Base-by-base conservation (phyloP, 2,113 vertebrate species). In the Perognathus longimembris region DNA sequence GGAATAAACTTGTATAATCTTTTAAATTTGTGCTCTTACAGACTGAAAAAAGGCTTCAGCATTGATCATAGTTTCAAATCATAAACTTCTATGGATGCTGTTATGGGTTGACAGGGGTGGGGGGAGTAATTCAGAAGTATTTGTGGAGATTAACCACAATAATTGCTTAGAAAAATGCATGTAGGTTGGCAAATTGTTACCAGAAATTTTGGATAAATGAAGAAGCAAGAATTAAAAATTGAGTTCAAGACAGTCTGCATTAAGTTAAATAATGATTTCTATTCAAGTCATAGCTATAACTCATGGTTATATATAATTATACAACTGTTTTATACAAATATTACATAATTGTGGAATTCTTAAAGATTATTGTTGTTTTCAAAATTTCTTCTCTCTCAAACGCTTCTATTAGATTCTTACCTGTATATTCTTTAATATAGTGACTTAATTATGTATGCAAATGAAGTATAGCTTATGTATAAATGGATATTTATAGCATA, bases 191-290 rank as follows among this genome's bases (percentile, higher is more conserved):
- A 85, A 10, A 61, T 79, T 38, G 61, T 59, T 83, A 70, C 63
- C 45, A 42, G 45, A 12, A 91, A 69, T 79, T 69, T 73, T 73
- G 57, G 15, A 20, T 78, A 89, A 95, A 21, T 91, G 28, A 93
- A 73, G 63, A 77, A 38, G 21, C 11, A n/a, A 91, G 57, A 78
- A 54, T 69, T 75, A 20, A 20, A 70, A 70, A 17, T 11, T 61
- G 7, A 54, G 20, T 34, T 89, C 20, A 74, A 36, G 20, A n/a
- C 77, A 73, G 81, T 81, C 28, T 21, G 32, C 40, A 61, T n/a
- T 82, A 88, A 79, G 66, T 76, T 74, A 91, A 6, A 66, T 82
- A 69, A 40, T 71, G 0, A 22, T 69, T 94, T 92, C 57, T 81
- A 6, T 78, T 69, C 5, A 71, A 69, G 67, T 22, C 17, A 30